Percentiles rank a stretch among this genome's conserved stretches.
phyloP scores from a whole-genome alignment of 2,888 invertebrate species.

The Leptinotarsa tumamoca region DNA sequence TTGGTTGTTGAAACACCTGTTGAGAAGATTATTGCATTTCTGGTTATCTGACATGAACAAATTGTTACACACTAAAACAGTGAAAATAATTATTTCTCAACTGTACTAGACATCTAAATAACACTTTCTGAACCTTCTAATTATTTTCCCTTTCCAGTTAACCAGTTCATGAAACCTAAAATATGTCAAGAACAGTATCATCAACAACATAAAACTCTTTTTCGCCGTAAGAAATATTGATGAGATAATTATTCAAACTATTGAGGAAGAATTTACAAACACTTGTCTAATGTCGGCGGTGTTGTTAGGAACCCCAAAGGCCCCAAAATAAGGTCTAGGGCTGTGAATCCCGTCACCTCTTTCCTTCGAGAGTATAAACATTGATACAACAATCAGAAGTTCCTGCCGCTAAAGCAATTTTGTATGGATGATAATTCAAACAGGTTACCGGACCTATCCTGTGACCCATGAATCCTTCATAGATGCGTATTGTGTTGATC shows the following conservation, averaged over 20 bases:
- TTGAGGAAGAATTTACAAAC: not conserved
- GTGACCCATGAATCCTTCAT: slow-evolving; percentile 92
- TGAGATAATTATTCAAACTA: not conserved
- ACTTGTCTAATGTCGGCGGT: not conserved
- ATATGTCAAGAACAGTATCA: too few species aligned
- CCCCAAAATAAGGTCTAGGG: slow-evolving; percentile 64
- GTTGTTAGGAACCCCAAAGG: slow-evolving; percentile 52
- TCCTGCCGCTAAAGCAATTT: slow-evolving; percentile 87
- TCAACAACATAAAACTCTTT: too few species aligned
- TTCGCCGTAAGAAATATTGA: too few species aligned
- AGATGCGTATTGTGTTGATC: slow-evolving; percentile 85
- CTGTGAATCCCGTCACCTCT: slow-evolving; percentile 75
- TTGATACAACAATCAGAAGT: slow-evolving; percentile 87
- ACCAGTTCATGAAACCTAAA: too few species aligned
- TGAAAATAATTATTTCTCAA: not conserved
- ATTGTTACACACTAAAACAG: not conserved
- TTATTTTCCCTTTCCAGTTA: too few species aligned
- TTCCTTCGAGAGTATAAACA: slow-evolving; percentile 80
- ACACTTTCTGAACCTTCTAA: not conserved
- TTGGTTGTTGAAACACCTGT: too few species aligned
- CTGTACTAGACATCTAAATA: not conserved
- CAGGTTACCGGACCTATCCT: slow-evolving; percentile 90
- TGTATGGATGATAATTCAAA: slow-evolving; percentile 90
- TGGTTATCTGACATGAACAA: too few species aligned
- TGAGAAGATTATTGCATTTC: too few species aligned